phyloP scores from a whole-genome alignment of 2,113 vertebrate species.

The Saimiri boliviensis region DNA sequence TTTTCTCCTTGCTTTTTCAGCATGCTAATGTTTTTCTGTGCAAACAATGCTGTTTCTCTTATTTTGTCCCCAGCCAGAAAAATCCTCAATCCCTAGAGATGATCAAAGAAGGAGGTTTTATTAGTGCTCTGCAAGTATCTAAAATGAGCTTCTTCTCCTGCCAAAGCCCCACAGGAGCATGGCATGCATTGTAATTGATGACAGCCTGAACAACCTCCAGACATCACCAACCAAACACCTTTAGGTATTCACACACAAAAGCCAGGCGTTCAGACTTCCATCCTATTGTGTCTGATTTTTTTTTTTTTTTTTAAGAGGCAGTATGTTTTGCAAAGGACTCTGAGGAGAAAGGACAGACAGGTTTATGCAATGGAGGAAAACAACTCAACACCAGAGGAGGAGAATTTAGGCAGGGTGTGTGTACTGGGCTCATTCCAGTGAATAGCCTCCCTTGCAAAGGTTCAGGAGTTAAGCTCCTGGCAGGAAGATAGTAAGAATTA shows the following conservation, averaged over 20 bases:
- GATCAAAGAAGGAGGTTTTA: neutral
- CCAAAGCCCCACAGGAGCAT: neutral
- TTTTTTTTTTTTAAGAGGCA: neutral
- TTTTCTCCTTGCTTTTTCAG: neutral
- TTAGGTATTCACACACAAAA: neutral
- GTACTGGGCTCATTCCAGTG: neutral
- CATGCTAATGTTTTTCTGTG: neutral
- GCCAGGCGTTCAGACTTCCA: neutral
- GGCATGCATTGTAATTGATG: accelerated
- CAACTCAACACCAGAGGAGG: neutral
- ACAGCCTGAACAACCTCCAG: neutral
- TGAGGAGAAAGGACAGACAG: neutral
- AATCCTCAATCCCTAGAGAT: neutral
- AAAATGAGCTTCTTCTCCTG: neutral
- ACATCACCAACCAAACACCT: neutral
- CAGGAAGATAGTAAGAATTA: neutral
- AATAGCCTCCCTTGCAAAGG: neutral
- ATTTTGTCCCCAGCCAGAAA: neutral
- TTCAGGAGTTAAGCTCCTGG: neutral
- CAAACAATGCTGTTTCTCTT: neutral
- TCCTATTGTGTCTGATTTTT: neutral
- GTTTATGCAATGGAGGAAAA: neutral
- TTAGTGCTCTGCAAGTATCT: neutral
- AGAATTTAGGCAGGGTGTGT: neutral
- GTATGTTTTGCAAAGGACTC: neutral